These are phyloP conservation scores for Poeciliopsis paucimaculata DNA, from an alignment of 2,797 vertebrate genomes.

Conservation along the genomic window DNA sequence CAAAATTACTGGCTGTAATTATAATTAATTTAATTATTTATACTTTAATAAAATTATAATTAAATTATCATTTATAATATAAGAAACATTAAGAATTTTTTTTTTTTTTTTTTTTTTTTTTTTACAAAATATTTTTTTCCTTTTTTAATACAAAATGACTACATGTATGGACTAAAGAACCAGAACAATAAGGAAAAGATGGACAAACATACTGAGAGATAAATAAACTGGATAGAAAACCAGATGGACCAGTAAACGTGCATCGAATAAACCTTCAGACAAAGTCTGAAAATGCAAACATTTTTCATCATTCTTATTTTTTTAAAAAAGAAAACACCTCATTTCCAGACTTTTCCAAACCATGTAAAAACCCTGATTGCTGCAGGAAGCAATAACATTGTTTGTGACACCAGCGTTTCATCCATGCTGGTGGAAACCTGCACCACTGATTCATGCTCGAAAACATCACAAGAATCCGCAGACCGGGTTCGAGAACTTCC, in stretches of 20 bases:
- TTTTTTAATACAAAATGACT: neutral
- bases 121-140: too few species aligned
- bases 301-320: neutral
- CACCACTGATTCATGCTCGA: slow-evolving; percentile 14
- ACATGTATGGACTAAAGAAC: neutral
- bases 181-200: neutral
- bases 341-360: neutral
- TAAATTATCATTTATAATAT: too few species aligned
- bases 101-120: too few species aligned
- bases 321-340: neutral
- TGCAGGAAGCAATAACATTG: neutral
- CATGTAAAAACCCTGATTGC: too few species aligned
- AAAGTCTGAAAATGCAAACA: neutral
- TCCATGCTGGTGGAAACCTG: slow-evolving; percentile 10
- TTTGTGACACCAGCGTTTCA: neutral
- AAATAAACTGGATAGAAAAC: neutral
- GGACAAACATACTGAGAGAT: neutral
- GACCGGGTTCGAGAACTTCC: slow-evolving; percentile 58
- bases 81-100: too few species aligned
- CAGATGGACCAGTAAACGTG: neutral
- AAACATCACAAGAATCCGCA: slow-evolving; percentile 50
- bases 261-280: neutral
- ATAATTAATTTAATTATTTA: too few species aligned
- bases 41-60: too few species aligned
- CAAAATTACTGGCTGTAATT: too few species aligned